Percentiles rank a stretch among this genome's conserved stretches.
phyloP scores from a whole-genome alignment of 2,797 vertebrate genomes.

The Myripristis murdjan region DNA sequence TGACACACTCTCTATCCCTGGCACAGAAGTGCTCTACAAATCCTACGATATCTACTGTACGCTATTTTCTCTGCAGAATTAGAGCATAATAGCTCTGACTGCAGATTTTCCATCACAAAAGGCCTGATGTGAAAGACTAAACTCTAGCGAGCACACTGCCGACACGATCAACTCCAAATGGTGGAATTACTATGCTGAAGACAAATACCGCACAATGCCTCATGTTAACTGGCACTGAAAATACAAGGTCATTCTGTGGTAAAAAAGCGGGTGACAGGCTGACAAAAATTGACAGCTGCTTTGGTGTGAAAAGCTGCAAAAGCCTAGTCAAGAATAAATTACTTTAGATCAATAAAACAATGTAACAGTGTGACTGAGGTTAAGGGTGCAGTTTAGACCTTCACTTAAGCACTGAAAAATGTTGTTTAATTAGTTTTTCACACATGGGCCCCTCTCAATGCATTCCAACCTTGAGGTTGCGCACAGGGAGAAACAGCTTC shows the following conservation, averaged over 20 bases:
- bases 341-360: conserved; percentile 50
- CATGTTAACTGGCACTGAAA: conserved; percentile 25
- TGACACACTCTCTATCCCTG: background rate
- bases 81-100: background rate
- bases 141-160: conserved; percentile 18
- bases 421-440: conserved; percentile 53
- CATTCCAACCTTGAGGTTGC: conserved; percentile 73
- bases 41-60: background rate
- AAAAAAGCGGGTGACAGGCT: conserved; percentile 5
- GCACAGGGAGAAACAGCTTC: conserved; percentile 43
- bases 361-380: conserved; percentile 54
- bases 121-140: background rate
- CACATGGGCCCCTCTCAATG: conserved; percentile 51
- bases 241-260: conserved; percentile 14
- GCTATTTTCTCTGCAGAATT: conserved; percentile 2
- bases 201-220: conserved; percentile 1
- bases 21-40: background rate
- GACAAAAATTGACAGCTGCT: conserved; percentile 35
- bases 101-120: conserved; percentile 11
- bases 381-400: conserved; percentile 59
- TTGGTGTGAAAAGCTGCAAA: conserved; percentile 35
- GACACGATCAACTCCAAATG: conserved; percentile 20
- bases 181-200: conserved; percentile 3
- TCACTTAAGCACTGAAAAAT: conserved; percentile 52
- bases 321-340: conserved; percentile 53